Evolutionary conservation across 2,888 invertebrate genomes (phyloP).

Genomic region (Amiota communis): DNA sequence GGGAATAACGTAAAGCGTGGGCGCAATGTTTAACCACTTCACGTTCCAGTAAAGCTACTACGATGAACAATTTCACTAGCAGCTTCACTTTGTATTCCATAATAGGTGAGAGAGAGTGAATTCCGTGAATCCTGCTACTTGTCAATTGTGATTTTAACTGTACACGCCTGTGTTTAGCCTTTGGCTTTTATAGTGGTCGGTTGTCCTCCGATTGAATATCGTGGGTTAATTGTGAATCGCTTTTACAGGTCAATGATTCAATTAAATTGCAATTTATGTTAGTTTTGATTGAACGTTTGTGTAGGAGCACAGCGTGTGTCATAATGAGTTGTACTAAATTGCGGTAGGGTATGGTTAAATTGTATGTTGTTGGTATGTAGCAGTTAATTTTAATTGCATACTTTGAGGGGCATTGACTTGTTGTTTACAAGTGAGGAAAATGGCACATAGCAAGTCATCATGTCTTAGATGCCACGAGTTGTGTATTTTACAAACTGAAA

Average conservation of each 20-base stretch:
- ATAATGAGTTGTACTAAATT: conserved; percentile 37
- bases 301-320: conserved; percentile 53
- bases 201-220: not conserved
- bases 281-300: conserved; percentile 59
- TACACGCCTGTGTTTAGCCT: not conserved
- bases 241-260: conserved; percentile 41
- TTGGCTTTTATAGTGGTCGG: not conserved
- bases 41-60: conserved; percentile 45
- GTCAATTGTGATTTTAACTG: conserved; percentile 1
- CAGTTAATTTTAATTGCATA: conserved; percentile 51
- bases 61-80: conserved; percentile 40
- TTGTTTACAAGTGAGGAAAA: too few species aligned
- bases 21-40: conserved; percentile 25
- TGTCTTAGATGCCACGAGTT: too few species aligned
- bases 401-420: conserved; percentile 44
- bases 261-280: conserved; percentile 46
- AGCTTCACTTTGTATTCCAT: not conserved
- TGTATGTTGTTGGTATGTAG: too few species aligned
- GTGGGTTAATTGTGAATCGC: not conserved
- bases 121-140: not conserved
- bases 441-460: too few species aligned
- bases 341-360: conserved; percentile 47
- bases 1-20: conserved; percentile 62
- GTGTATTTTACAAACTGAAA: too few species aligned
- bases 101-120: not conserved